These are phyloP conservation scores for Saccopteryx leptura DNA, from an alignment of 2,113 vertebrate genomes.

Conservation along the genomic window DNA sequence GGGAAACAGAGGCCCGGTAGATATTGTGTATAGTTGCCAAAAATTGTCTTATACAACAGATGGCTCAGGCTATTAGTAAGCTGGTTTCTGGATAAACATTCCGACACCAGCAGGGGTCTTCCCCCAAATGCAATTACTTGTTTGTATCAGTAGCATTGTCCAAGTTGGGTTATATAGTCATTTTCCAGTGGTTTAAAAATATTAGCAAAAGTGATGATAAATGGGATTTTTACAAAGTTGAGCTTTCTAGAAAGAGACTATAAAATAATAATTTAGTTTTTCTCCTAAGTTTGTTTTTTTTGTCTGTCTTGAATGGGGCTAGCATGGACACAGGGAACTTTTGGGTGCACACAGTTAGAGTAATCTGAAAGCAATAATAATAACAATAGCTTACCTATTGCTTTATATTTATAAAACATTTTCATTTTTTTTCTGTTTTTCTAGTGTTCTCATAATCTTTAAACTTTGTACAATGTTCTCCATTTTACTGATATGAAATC, in stretches of 20 bases:
- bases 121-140: background rate
- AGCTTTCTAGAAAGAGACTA: background rate
- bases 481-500: background rate
- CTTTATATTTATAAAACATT: background rate
- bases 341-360: background rate
- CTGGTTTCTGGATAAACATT: constrained; percentile 24
- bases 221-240: background rate
- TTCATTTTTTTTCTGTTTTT: background rate
- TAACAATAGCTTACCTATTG: background rate
- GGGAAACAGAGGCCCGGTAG: background rate
- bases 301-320: background rate
- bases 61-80: background rate
- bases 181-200: constrained; percentile 32
- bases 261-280: background rate
- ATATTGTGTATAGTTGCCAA: background rate
- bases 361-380: background rate
- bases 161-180: background rate
- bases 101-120: background rate
- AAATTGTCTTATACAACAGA: background rate
- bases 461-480: background rate
- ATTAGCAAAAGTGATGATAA: background rate
- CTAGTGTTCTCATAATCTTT: background rate
- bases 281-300: background rate
- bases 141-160: background rate
- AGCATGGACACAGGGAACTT: background rate